Base-by-base conservation (phyloP, 2,888 invertebrate species). In the Drosophila emarginata region DNA sequence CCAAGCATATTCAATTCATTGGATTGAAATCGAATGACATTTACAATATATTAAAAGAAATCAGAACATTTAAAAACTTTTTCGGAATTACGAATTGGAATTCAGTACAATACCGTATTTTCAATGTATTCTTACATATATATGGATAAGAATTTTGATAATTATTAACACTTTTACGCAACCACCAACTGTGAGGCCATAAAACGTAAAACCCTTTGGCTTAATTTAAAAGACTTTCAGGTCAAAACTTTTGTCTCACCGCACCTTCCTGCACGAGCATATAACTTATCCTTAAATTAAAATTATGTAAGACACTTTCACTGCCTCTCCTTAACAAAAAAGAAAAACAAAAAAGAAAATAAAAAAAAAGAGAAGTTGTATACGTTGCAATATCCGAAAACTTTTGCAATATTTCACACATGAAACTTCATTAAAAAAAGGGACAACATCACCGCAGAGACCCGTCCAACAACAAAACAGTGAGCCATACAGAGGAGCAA, bases 361-460 rank as follows among this genome's bases (percentile, higher is more conserved):
- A 28, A 53, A 9, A 28, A 50, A 39, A 15, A 15, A 39, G 15
- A 61, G 57, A 60, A 72, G 60, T 80, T 62, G 67, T 59, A 68
- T 59, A 66, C 60, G 58, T 72, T 75, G 61, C 57, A 67, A 72
- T 45, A 54, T 58, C 23, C 45, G 63, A 5, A 59, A 52, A 65
- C 60, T 62, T 59, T 71, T 71, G 63, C 61, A 64, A 69, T 58
- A 64, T 59, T 74, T 64, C 59, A 53, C 69, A 36, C 53, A 62
- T 14, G 54, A 64, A 63, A 64, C 59, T 62, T 64, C 69, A 72
- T n/a, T 65, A 53, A 67, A 63, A 61, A 61, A 74, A 76, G 78
- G 88, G 84, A 86, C 84, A 85, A 83, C 66, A 86, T 88, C 88
- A 85, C 84, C 89, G 89, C 84, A 87, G 89, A 88, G 89, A 89